Evolutionary conservation across 2,888 invertebrate genomes (phyloP).

Genomic region (Monoplex corrugatus): DNA sequence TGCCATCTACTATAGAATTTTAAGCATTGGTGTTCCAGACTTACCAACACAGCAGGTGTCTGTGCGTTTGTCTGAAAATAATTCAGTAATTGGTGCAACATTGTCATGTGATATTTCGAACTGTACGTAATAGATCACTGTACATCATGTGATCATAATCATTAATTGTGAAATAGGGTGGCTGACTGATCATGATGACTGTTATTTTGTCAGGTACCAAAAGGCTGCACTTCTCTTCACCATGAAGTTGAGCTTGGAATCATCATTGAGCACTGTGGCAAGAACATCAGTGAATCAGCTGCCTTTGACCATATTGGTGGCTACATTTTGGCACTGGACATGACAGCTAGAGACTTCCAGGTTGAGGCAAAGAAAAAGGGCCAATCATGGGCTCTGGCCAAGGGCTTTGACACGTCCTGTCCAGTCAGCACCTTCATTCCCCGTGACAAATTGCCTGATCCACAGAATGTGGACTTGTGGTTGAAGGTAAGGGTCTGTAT

Average conservation of each 20-base stretch:
- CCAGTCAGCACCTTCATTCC: slow-evolving; percentile 83
- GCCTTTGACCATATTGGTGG: slow-evolving; percentile 87
- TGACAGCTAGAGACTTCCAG: slow-evolving; percentile 85
- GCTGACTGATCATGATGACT: too few relatives aligned
- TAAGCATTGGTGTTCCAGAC: too few relatives aligned
- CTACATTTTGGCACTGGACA: slow-evolving; percentile 88
- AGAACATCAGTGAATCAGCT: slow-evolving; percentile 83
- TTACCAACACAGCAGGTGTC: too few relatives aligned
- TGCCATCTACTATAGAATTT: too few relatives aligned
- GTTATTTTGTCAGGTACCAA: slow-evolving; percentile 84
- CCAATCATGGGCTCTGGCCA: slow-evolving; percentile 89
- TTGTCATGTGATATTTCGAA: too few relatives aligned
- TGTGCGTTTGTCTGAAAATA: too few relatives aligned
- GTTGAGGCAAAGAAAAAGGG: slow-evolving; percentile 84
- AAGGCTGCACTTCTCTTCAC: slow-evolving; percentile 85
- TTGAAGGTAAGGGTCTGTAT: slow-evolving; percentile 62
- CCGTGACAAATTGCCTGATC: slow-evolving; percentile 63
- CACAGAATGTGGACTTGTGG: slow-evolving; percentile 75
- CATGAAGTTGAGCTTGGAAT: slow-evolving; percentile 91
- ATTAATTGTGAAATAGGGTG: too few relatives aligned
- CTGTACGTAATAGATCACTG: too few relatives aligned
- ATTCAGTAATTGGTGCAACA: too few relatives aligned
- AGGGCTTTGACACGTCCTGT: slow-evolving; percentile 90
- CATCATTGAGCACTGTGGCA: slow-evolving; percentile 86
- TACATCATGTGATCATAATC: too few relatives aligned